Evolutionary conservation across 2,888 invertebrate genomes (phyloP), one percentile per base, ranked within the genome.

Genomic region (Autographa pulchrina): DNA sequence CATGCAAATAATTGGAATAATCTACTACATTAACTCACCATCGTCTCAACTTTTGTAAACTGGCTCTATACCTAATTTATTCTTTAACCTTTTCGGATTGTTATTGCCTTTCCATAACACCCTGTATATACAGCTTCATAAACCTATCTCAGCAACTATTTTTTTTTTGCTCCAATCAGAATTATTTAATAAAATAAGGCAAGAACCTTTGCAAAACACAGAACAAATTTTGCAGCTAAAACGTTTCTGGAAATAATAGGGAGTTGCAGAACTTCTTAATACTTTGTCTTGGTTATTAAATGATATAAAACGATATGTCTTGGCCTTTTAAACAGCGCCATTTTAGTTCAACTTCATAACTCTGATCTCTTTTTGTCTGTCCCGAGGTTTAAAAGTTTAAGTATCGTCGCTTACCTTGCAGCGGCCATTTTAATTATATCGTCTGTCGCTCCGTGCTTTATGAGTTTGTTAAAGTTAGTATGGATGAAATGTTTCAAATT

Each of bases 401-500:
- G 48, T n/a, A 48, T 65, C 35, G 13, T 58, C 31, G 16, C 20
- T 32, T 41, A 73, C 52, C 41, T 32, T 62, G 62, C 52, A 25
- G 60, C 52, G 11, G 20, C 38, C 20, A 62, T 59, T 70, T 58
- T 52, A 62, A 62, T 58, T 56, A n/a, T 32, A 9, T 60, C 38
- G 65, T 31, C 41, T 41, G 32, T 25, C 63, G 18, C 62, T 72
- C 48, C 63, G 48, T 54, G 20, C 16, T 2, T 25, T 41, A 25
- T 56, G 52, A 70, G 43, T 61, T 60, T 18, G 14, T 16, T 41
- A 54, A 73, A 65, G 62, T 60, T 73, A n/a, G 25, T 62, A 62
- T 56, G 14, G 16, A 61, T 70, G 61, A 56, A 56, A 70, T 63
- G 60, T 71, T 66, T 66, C 56, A 66, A 66, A 73, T 72, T 56